These are phyloP conservation scores for Coelopa frigida DNA, from an alignment of 1,140 invertebrate species.

Conservation along the genomic window DNA sequence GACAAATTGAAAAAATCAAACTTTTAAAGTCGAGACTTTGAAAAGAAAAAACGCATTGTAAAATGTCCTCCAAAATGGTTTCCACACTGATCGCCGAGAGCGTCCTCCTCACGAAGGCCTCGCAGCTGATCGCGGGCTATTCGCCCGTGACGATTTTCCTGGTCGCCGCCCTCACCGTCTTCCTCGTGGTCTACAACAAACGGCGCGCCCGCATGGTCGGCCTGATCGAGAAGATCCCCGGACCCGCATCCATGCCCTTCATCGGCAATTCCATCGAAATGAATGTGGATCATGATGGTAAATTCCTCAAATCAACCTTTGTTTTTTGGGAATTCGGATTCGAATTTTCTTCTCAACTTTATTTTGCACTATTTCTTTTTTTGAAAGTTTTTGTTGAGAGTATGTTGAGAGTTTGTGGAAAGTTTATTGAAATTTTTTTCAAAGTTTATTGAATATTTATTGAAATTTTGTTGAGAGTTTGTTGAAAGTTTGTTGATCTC, in stretches of 20 bases:
- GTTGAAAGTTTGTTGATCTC: too few relatives aligned
- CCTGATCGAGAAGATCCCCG: conserved; percentile 49
- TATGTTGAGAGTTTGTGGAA: too few relatives aligned
- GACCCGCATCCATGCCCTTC: conserved; percentile 51
- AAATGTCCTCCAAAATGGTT: conserved; percentile 38
- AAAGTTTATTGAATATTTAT: too few relatives aligned
- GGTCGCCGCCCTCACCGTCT: conserved; percentile 24
- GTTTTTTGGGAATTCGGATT: too few relatives aligned
- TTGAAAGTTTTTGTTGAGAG: too few relatives aligned
- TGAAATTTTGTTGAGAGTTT: too few relatives aligned
- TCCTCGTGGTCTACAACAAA: conserved; percentile 43
- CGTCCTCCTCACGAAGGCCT: conserved; percentile 30
- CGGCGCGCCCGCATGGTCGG: conserved; percentile 41
- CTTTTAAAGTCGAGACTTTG: conserved; percentile 7
- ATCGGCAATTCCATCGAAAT: conserved; percentile 52
- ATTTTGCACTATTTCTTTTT: too few relatives aligned
- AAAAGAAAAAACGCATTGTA: neutral
- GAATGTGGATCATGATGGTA: conserved; percentile 48
- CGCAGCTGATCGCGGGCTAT: conserved; percentile 32
- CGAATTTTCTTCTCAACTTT: too few relatives aligned
- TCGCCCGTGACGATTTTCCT: conserved; percentile 35
- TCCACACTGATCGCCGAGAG: conserved; percentile 36
- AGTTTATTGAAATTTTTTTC: too few relatives aligned
- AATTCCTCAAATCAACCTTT: too few relatives aligned
- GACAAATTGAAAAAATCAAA: conserved; percentile 7